Evolutionary conservation across 1,140 invertebrate genomes (phyloP), one percentile per base, ranked within the genome.

Genomic region (Hydropsyche tenuis): DNA sequence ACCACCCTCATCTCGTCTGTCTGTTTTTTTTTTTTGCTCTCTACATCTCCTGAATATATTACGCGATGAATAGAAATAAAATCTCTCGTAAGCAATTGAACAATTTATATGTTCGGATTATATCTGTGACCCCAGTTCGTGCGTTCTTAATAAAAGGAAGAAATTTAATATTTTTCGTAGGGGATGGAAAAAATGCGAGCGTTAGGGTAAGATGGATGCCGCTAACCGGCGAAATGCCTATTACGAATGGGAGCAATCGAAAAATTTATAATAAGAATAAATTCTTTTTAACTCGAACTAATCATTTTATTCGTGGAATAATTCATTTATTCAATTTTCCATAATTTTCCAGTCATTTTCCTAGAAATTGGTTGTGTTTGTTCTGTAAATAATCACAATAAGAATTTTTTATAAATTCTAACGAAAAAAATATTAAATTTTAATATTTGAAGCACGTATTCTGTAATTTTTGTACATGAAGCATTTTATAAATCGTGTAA

Each of bases 161-260:
- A 68, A 68, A 68, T 68, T 68, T 68, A 68, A 68, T 68, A 68
- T 68, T 68, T 68, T 68, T 27, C 42, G 45, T 27, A 42, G 65
- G 65, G 65, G 65, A 60, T 60, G 56, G 56, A 60, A 60, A 53
- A 60, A 60, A 60, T 60, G 56, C 56, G 56, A 60, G 56, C 56
- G 23, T 60, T 60, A 25, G 56, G 56, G 56, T 60, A 60, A 60
- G 56, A 60, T 14, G 56, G 56, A 60, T 60, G 56, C 56, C 48
- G 56, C 2, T 14, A 27, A 27, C 22, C 20, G 56, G 22, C 56
- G 56, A 48, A 68, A 48, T 18, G 25, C 45, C 30, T 65, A 43
- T 65, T 65, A 27, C 23, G 45, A 48, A 18, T 30, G 37, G 12
- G 37, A 66, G n/a, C n/a, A 42, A 62, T 16, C 27, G 62, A 42